A percentile compares a stretch with the other conserved stretches of the same genome.
Evolutionary conservation across 2,113 vertebrate species (phyloP).

Genomic region (Conger conger): DNA sequence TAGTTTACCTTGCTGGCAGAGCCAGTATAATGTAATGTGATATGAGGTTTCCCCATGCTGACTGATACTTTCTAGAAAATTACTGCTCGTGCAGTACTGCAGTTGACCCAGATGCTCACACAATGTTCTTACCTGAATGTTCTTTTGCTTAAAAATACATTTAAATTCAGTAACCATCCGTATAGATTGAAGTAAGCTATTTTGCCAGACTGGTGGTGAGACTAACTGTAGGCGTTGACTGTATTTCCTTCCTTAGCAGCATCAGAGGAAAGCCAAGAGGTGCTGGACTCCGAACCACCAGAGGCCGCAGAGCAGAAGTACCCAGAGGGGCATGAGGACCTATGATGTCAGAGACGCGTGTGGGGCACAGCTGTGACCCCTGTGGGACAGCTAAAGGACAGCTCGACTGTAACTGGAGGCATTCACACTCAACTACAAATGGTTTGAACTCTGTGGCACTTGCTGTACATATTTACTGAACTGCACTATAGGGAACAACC

Average conservation of each 20-base stretch:
- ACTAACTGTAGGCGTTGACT: not conserved
- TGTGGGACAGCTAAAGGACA: not conserved
- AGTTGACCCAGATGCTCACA: too few relatives aligned
- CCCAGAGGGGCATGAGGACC: constrained; percentile 50
- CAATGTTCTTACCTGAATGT: too few relatives aligned
- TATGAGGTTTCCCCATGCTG: too few relatives aligned
- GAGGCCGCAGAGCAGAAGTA: not conserved
- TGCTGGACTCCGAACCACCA: constrained; percentile 3
- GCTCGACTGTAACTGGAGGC: not conserved
- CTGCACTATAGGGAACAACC: constrained; percentile 17
- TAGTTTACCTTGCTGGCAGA: too few relatives aligned
- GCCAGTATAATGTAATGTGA: too few relatives aligned
- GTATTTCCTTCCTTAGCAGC: not conserved
- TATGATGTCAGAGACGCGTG: constrained; percentile 51
- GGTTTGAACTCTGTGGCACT: constrained; percentile 43
- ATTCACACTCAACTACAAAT: constrained; percentile 13
- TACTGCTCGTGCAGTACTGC: too few relatives aligned
- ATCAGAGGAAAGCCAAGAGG: constrained; percentile 46
- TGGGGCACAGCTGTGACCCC: not conserved
- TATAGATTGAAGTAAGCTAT: too few relatives aligned
- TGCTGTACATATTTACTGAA: constrained; percentile 27
- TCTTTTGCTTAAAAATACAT: too few relatives aligned
- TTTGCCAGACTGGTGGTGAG: too few relatives aligned
- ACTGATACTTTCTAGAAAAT: too few relatives aligned
- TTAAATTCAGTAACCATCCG: too few relatives aligned